Base-by-base conservation (phyloP, 2,797 vertebrate genomes). In the Morelia viridis region DNA sequence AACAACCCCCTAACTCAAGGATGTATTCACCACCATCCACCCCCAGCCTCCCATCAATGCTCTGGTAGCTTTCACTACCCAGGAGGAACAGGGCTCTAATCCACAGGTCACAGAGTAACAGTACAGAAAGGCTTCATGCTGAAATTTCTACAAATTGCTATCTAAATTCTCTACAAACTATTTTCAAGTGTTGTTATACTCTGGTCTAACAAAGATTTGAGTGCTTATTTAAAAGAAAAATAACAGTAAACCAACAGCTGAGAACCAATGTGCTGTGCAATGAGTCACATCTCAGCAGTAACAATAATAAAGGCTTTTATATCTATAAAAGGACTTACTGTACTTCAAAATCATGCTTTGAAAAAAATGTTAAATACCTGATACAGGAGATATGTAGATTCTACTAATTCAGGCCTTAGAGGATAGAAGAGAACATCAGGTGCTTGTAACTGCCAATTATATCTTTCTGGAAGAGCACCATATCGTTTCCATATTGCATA, bases 401-500 rank as follows among this genome's bases (percentile, higher is more conserved):
- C 99, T 93, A 99, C 99, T 91, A 99, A 95, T 95, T 99, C 99
- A 0, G 99, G 99, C 95, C 99, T 97, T 93, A 99, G 97, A 0
- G 99, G 99, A 91, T 99, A 99, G 94, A 99, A 99, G 28, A 98
- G 98, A 91, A 99, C 98, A 83, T 99, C 99, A 0, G 99, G 99
- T 5, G 99, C 98, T 96, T 99, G 99, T 76, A 99, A 97, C 93
- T 99, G 99, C 99, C 99, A 99, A 98, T 99, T 99, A 96, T 99
- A 99, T 89, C 99, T 97, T 96, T 99, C 99, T 0, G 99, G 99
- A 91, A 99, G 98, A 84, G 99, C 99, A 19, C 99, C 99, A 0
- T 98, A 99, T n/a, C 99, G 98, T 91, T 99, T 99, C 99, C 99
- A 99, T 87, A 99, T 99, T 96, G 99, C 99, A 71, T 99, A 99